A percentile compares a stretch with the other conserved stretches of the same genome.
Evolutionary conservation across 2,888 invertebrate genomes (phyloP).

Genomic region (Drosophila imparisetae): DNA sequence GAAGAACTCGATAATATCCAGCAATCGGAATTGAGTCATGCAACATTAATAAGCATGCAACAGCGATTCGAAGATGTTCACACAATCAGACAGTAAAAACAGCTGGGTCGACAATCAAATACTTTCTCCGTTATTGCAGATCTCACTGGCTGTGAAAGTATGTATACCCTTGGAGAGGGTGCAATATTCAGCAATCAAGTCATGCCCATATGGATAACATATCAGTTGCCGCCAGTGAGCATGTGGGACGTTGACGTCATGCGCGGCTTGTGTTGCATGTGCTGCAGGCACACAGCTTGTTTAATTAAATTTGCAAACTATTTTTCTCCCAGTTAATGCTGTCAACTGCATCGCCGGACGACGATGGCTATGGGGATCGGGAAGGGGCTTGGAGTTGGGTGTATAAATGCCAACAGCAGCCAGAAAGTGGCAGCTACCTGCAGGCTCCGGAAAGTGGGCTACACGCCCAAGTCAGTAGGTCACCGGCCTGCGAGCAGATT

Average conservation of each 20-base stretch:
- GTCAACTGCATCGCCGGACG: constrained; percentile 48
- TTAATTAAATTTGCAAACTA: constrained; percentile 75
- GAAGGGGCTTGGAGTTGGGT: background rate
- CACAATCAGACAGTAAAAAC: background rate
- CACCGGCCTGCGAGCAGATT: constrained; percentile 59
- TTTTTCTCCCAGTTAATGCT: constrained; percentile 73
- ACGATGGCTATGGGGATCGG: background rate
- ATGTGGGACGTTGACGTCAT: constrained; percentile 58
- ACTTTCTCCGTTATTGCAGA: background rate
- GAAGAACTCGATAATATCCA: constrained; percentile 5
- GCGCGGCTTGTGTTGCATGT: constrained; percentile 14
- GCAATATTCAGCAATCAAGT: constrained; percentile 15
- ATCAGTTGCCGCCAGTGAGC: constrained; percentile 15
- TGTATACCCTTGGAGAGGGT: background rate
- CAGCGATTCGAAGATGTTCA: constrained; percentile 1
- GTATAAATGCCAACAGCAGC: constrained; percentile 11
- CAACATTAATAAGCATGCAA: constrained; percentile 6
- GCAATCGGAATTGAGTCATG: constrained; percentile 15
- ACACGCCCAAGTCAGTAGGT: constrained; percentile 64
- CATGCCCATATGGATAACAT: constrained; percentile 11
- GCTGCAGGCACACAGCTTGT: constrained; percentile 39
- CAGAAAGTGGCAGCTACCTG: constrained; percentile 37
- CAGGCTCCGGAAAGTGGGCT: constrained; percentile 67
- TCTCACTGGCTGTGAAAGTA: background rate
- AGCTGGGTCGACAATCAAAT: background rate